Conservation (phyloP, 2,888 invertebrate species). For the Petrolisthes manimaculis region DNA sequence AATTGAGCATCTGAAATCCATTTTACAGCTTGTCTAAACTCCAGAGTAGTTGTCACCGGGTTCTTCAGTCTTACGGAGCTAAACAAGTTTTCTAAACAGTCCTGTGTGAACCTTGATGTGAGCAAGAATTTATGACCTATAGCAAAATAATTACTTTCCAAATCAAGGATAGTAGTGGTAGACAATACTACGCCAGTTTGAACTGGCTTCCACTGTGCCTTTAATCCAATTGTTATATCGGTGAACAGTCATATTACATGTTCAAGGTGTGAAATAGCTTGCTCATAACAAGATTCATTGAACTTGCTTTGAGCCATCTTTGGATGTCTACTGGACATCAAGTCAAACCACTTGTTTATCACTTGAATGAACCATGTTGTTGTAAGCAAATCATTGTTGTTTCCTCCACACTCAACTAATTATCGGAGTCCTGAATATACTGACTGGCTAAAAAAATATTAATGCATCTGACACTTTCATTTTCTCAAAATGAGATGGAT, state of each 20-base stretch:
- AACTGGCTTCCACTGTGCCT: constrained; percentile 14
- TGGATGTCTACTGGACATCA: constrained; percentile 20
- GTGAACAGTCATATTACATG: not conserved
- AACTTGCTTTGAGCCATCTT: not conserved
- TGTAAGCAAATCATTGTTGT: constrained; percentile 14
- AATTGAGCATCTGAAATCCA: no score
- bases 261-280: constrained; percentile 6
- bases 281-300: constrained; percentile 22
- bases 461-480: not conserved
- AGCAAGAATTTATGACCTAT: not conserved
- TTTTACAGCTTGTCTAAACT: no score
- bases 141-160: not conserved
- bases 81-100: not conserved
- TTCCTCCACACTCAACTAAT: not conserved
- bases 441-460: not conserved
- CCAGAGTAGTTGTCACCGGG: no score
- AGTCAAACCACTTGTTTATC: constrained; percentile 14
- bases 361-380: no score
- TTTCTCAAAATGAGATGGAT: not conserved
- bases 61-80: no score
- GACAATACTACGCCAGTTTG: not conserved
- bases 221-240: not conserved
- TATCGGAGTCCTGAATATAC: constrained; percentile 17
- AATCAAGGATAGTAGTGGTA: no score
- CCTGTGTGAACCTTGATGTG: not conserved